These are phyloP conservation scores for Porites divaricata DNA, from an alignment of 92 coral and sea anemone species.

Conservation along the genomic window DNA sequence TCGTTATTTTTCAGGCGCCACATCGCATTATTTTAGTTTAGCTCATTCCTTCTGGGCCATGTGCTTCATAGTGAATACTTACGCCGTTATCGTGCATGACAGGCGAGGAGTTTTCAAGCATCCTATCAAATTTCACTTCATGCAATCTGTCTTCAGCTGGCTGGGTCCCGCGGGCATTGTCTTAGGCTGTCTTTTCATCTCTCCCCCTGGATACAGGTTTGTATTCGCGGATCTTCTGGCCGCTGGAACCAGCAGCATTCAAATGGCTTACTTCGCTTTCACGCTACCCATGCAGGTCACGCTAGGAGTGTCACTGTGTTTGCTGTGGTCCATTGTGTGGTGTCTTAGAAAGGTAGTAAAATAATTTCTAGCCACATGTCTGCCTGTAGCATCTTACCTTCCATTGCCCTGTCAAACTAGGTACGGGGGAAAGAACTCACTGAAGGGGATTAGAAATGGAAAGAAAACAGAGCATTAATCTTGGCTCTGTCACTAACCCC, in stretches of 20 bases:
- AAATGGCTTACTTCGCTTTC: constrained; percentile 70
- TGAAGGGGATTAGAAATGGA: too few species aligned
- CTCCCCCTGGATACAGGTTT: constrained; percentile 82
- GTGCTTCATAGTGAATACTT: constrained; percentile 89
- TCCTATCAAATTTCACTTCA: constrained; percentile 58
- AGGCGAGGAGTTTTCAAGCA: constrained; percentile 70
- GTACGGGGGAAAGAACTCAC: too few species aligned
- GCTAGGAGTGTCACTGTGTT: constrained; percentile 75
- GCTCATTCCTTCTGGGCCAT: constrained; percentile 89
- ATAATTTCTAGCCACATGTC: not conserved
- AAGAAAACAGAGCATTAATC: too few species aligned
- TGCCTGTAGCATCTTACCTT: not conserved
- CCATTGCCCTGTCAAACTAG: not conserved
- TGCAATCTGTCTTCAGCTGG: constrained; percentile 81
- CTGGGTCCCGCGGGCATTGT: constrained; percentile 87
- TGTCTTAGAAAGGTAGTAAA: constrained; percentile 77
- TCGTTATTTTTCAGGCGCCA: constrained; percentile 61
- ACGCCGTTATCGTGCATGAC: constrained; percentile 81
- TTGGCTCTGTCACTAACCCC: too few species aligned
- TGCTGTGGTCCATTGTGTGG: constrained; percentile 89
- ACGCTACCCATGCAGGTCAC: constrained; percentile 92
- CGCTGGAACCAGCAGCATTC: constrained; percentile 62
- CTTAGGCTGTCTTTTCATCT: constrained; percentile 65
- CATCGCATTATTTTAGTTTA: constrained; percentile 81
- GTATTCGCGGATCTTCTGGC: constrained; percentile 78